Conservation (phyloP, 2,888 invertebrate species). For the Phrixothrix hirtus region DNA sequence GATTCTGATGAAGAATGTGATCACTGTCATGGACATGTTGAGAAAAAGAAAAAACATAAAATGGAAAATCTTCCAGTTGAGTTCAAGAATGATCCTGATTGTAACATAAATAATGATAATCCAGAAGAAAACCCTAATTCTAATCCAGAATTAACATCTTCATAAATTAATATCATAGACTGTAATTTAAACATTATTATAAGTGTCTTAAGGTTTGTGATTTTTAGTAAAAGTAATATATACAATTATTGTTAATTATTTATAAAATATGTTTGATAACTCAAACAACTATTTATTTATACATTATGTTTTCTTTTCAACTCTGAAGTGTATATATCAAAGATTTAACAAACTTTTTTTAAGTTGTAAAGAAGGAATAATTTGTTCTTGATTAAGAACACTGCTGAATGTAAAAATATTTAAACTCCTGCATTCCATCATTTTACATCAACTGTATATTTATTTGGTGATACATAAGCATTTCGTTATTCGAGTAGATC, state of each 20-base stretch:
- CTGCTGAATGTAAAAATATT: too few relatives aligned
- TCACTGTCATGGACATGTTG: constrained; percentile 83
- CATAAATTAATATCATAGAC: constrained; percentile 4
- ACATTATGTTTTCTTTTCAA: too few relatives aligned
- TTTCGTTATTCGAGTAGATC: too few relatives aligned
- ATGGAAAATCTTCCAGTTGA: background rate
- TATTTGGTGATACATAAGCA: too few relatives aligned
- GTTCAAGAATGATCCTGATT: background rate
- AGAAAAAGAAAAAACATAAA: constrained; percentile 56
- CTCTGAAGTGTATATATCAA: too few relatives aligned
- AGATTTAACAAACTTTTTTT: too few relatives aligned
- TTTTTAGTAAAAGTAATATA: constrained; percentile 16
- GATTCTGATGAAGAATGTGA: constrained; percentile 84
- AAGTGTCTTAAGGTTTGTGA: constrained; percentile 30
- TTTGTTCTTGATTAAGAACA: too few relatives aligned
- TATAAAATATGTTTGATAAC: too few relatives aligned
- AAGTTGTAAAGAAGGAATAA: too few relatives aligned
- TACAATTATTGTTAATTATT: constrained; percentile 1
- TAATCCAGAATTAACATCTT: constrained; percentile 2
- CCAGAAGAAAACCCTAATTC: background rate
- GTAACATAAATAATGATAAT: background rate
- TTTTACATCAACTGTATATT: too few relatives aligned
- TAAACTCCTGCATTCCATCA: too few relatives aligned
- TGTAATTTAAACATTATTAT: constrained; percentile 9
- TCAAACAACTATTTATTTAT: background rate